Evolutionary conservation across 2,888 invertebrate species (phyloP).

Genomic region (Rhimphoctona megacephalus): DNA sequence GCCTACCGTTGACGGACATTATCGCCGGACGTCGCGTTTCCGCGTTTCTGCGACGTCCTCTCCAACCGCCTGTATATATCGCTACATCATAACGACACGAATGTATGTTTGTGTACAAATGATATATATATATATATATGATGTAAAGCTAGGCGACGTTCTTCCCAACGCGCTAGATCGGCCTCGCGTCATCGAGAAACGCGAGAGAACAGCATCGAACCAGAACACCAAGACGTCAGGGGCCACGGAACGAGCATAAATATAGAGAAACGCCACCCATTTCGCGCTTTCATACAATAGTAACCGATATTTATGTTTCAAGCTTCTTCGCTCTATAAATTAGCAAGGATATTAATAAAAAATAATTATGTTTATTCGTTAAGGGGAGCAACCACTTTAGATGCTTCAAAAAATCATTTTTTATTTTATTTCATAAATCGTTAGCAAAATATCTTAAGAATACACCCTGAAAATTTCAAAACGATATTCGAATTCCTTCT

Average conservation of each 20-base stretch:
- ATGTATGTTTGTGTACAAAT: not conserved
- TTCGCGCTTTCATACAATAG: too few species aligned
- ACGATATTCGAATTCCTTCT: too few species aligned
- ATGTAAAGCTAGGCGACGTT: slow-evolving; percentile 14
- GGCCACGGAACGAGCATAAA: not conserved
- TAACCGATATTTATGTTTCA: too few species aligned
- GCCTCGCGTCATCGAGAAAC: slow-evolving; percentile 40
- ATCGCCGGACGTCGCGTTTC: slow-evolving; percentile 84
- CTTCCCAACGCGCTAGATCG: slow-evolving; percentile 43
- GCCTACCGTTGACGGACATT: slow-evolving; percentile 83
- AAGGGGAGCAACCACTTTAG: too few species aligned
- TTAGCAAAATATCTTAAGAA: too few species aligned
- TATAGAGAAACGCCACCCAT: slow-evolving; percentile 15
- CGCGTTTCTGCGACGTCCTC: slow-evolving; percentile 76
- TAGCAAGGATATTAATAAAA: too few species aligned
- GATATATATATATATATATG: not conserved
- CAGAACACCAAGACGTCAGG: slow-evolving; percentile 60
- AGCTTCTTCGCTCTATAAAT: too few species aligned
- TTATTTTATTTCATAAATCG: too few species aligned
- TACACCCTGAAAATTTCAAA: too few species aligned
- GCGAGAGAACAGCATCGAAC: slow-evolving; percentile 48
- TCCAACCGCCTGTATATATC: not conserved
- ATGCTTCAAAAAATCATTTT: too few species aligned
- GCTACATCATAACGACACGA: not conserved
- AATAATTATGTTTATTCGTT: too few species aligned